Base-by-base conservation (phyloP, 2,797 vertebrate species). In the Phataginus tricuspis region DNA sequence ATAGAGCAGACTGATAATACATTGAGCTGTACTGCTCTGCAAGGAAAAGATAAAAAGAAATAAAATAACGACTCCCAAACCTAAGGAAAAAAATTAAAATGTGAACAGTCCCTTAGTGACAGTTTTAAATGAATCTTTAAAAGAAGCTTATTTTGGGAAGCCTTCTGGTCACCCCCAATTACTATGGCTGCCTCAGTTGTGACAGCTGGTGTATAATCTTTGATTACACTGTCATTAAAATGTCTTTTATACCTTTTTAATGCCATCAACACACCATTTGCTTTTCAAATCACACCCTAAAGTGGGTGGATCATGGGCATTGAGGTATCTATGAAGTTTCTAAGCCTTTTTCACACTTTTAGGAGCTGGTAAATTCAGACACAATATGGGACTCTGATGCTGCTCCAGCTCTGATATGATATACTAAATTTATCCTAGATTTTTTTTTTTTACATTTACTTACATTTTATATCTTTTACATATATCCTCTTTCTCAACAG, bases 221-320 rank as follows among this genome's bases (percentile, higher is more conserved):
- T 98, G 85, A 97, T 97, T 97, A 96, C 71, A 94, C 94, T 97
- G 88, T 96, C 96, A 95, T 96, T 98, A 97, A 95, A 96, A 96
- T 97, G 97, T 94, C 97, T 95, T 97, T 95, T 96, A 91, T 95
- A 96, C 78, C 96, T 95, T 80, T 88, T 95, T 84, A 97, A 96
- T 95, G 92, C 96, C 96, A 95, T 95, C 95, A 97, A 95, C 96
- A 95, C 90, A 96, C 84, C 78, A 92, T 97, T 96, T 97, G 90
- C 92, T 97, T 98, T 97, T 96, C 59, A 83, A 84, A 94, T 97
- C 94, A 86, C 74, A 95, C 96, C 92, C 88, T 95, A 86, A 95
- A 91, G 86, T 92, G 82, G 59, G 77, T 86, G 61, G 82, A 96
- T 95, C 85, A 91, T 75, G 31, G 93, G 61, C 79, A 95, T 8